Percentiles rank a stretch among this genome's conserved stretches.
Evolutionary conservation across 2,888 invertebrate species (phyloP).

Genomic region (Caenorhabditis plicata): DNA sequence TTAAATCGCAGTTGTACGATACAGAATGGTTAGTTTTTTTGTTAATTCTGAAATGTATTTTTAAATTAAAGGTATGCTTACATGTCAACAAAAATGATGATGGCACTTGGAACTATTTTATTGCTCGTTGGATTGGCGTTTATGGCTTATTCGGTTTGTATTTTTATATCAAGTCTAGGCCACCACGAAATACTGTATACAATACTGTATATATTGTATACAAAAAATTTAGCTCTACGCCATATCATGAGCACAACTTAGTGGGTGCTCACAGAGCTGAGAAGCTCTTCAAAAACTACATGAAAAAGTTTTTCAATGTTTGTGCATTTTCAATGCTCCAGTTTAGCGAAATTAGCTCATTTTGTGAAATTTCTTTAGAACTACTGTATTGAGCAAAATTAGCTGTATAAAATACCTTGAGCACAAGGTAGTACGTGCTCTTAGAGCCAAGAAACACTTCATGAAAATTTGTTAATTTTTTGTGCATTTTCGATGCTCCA

Average conservation of each 20-base stretch:
- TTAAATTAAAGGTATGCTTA: constrained; percentile 11
- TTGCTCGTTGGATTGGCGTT: constrained; percentile 15
- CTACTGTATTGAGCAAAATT: no score
- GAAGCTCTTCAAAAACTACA: not conserved
- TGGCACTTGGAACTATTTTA: constrained; percentile 23
- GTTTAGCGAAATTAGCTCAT: no score
- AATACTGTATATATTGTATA: not conserved
- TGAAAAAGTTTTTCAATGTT: no score
- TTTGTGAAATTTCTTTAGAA: no score
- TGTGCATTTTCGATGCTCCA: no score
- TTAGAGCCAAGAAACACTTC: no score
- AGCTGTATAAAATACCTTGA: no score
- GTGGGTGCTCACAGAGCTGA: not conserved
- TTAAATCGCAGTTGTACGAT: constrained; percentile 43
- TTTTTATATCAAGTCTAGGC: not conserved
- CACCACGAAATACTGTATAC: not conserved
- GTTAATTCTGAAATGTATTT: not conserved
- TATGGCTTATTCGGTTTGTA: constrained; percentile 16
- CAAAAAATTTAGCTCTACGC: not conserved
- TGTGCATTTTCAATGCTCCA: no score
- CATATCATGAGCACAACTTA: not conserved
- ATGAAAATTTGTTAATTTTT: no score
- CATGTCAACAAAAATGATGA: constrained; percentile 12
- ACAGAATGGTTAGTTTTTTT: constrained; percentile 22
- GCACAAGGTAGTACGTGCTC: no score